phyloP scores from a whole-genome alignment of 92 coral and sea anemone species.

The Umimayanthus chanpuru region DNA sequence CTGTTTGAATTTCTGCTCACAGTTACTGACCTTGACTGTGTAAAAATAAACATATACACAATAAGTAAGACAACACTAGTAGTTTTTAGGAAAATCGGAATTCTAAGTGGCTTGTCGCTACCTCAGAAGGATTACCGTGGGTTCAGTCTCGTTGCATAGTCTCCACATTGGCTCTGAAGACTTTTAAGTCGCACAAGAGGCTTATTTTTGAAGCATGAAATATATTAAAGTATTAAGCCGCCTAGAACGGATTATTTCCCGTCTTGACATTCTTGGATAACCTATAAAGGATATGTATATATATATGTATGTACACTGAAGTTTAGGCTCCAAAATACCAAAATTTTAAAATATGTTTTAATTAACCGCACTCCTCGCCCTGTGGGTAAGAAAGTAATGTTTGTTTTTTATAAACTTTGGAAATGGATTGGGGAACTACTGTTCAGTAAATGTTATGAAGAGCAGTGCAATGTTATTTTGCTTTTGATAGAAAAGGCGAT shows the following conservation, averaged over 20 bases:
- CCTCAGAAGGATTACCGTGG: constrained; percentile 10
- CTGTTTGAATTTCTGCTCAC: neutral
- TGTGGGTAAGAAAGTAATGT: too few species aligned
- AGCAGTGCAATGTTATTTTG: too few species aligned
- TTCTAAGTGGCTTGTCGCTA: constrained; percentile 18
- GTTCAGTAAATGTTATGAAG: too few species aligned
- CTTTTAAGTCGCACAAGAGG: neutral
- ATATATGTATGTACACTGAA: too few species aligned
- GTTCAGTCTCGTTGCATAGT: neutral
- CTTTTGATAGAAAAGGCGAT: too few species aligned
- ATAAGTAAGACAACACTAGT: neutral
- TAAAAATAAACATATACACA: neutral
- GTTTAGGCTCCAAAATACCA: too few species aligned
- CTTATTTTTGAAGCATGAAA: neutral
- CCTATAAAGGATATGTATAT: too few species aligned
- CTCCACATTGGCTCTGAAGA: neutral
- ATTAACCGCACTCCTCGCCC: too few species aligned
- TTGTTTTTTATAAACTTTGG: too few species aligned
- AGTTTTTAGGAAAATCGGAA: neutral
- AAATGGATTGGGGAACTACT: too few species aligned
- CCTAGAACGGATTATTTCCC: neutral
- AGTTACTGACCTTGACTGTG: neutral
- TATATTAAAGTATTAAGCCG: neutral
- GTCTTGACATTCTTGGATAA: neutral
- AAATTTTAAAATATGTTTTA: too few species aligned